Evolutionary conservation across 2,797 vertebrate species (phyloP).

Genomic region (Phrynocephalus guinanensis): DNA sequence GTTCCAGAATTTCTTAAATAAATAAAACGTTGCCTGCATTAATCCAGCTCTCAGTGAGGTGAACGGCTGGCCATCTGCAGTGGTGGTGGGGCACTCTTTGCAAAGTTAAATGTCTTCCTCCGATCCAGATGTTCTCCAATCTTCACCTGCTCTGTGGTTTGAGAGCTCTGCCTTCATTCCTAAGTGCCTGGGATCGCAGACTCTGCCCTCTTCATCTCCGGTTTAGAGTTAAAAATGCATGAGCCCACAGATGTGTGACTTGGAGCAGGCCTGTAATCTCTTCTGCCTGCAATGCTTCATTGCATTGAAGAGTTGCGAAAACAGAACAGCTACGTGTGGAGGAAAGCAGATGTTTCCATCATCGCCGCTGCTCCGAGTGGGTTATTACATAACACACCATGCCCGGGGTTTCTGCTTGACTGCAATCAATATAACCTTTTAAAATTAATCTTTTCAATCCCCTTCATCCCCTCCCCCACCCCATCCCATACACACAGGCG

Average conservation of each 20-base stretch:
- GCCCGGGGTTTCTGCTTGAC: slow-evolving; percentile 60
- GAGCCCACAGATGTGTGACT: neutral
- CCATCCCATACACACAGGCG: neutral
- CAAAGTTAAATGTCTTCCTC: neutral
- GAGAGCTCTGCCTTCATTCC: neutral
- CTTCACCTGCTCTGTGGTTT: neutral
- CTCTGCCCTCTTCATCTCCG: rapidly evolving
- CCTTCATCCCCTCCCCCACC: neutral
- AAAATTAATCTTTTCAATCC: slow-evolving; percentile 71
- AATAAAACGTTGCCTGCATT: neutral
- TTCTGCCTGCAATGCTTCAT: slow-evolving; percentile 6
- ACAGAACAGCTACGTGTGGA: neutral
- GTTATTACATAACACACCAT: slow-evolving; percentile 54
- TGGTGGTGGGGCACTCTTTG: neutral
- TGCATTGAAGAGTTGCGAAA: slow-evolving; percentile 1
- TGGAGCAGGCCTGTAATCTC: neutral
- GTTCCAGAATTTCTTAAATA: neutral
- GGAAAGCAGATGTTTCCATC: slow-evolving; percentile 42
- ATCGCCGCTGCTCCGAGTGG: slow-evolving; percentile 22
- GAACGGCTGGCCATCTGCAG: neutral
- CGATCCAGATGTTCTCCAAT: neutral
- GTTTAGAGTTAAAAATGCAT: neutral
- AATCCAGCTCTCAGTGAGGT: neutral
- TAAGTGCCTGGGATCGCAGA: rapidly evolving
- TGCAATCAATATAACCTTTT: slow-evolving; percentile 68